Evolutionary conservation across 2,113 vertebrate species (phyloP), one percentile per base, ranked within the genome.

Genomic region (Sinocyclocheilus maitianheensis): DNA sequence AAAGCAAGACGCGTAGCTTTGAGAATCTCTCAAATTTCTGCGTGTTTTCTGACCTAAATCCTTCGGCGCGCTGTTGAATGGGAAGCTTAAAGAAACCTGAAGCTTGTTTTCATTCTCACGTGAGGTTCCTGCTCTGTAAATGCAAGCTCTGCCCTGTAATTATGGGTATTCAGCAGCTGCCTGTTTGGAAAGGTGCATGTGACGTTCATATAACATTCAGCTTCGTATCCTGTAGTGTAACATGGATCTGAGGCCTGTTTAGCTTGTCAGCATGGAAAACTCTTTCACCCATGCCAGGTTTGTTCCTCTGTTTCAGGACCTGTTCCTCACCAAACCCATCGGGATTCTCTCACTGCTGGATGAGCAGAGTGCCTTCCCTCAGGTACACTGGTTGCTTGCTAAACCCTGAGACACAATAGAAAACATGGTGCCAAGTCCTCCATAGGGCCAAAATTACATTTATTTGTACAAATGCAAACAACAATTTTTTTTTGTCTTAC

Each of bases 341-440:
- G 95, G 95, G 46, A 88, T 96, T 0, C 85, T 96, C 24, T 95
- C 95, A 22, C 92, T 96, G 79, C 89, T 96, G 88, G 95, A 96
- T 89, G 95, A 96, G 77, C 94, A 96, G 86, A 95, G 94, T 74
- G 91, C 94, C 14, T 96, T 96, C 81, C 95, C 95, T 46, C 94
- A 94, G 93, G 95, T 95, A 40, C 5, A n/a, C 94, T 94, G 93
- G 77, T 69, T 69, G 16, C 30, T 18, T 22, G 6, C 11, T 51
- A 60, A 79, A n/a, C 18, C 40, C 71, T 74, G 40, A 75, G 16
- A 71, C 3, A 20, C 30, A 9, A 69, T 18, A 69, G 14, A 37
- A 69, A 69, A 37, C 18, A 20, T 55, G 26, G 2, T 20, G 51
- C 16, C 26, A 77, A 58, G 34, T 71, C 67, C 67, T 37, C 16